These are phyloP conservation scores for Drosophila elegans DNA, from an alignment of 1,140 invertebrate species.

Conservation along the genomic window DNA sequence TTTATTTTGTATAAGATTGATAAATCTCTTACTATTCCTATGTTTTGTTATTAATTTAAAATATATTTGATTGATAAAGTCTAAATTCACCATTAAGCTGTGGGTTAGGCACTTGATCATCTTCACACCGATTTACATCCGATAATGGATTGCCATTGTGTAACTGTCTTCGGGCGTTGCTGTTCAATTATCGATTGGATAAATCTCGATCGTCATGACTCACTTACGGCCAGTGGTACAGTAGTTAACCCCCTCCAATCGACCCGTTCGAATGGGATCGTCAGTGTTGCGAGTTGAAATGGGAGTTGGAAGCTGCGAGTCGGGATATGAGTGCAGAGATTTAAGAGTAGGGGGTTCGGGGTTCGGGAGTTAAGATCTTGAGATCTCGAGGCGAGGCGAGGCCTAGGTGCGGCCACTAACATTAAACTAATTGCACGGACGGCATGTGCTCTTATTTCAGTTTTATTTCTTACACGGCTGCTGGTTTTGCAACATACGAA, in stretches of 20 bases:
- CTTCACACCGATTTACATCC: conserved; percentile 9
- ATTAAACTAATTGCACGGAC: conserved; percentile 51
- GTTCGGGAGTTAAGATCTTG: conserved; percentile 13
- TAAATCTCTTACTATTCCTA: no score
- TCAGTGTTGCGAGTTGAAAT: conserved; percentile 1
- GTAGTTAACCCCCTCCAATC: conserved; percentile 10
- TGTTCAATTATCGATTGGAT: conserved; percentile 36
- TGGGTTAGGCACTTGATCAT: neutral
- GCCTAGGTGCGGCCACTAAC: conserved; percentile 57
- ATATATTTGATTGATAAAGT: no score
- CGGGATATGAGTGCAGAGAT: conserved; percentile 5
- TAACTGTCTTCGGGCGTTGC: conserved; percentile 20
- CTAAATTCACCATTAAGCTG: no score
- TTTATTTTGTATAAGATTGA: no score
- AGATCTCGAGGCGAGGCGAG: conserved; percentile 26
- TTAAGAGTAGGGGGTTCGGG: neutral
- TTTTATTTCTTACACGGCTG: conserved; percentile 28
- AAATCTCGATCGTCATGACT: conserved; percentile 33
- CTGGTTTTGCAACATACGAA: conserved; percentile 30
- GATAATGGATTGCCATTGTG: conserved; percentile 14
- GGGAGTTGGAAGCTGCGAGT: conserved; percentile 14
- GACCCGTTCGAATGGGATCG: conserved; percentile 3
- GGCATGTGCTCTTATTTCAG: conserved; percentile 49
- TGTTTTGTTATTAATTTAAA: no score
- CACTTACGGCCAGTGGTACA: conserved; percentile 16